Evolutionary conservation across 1,140 invertebrate genomes (phyloP).

Genomic region (Antheraea mylitta): DNA sequence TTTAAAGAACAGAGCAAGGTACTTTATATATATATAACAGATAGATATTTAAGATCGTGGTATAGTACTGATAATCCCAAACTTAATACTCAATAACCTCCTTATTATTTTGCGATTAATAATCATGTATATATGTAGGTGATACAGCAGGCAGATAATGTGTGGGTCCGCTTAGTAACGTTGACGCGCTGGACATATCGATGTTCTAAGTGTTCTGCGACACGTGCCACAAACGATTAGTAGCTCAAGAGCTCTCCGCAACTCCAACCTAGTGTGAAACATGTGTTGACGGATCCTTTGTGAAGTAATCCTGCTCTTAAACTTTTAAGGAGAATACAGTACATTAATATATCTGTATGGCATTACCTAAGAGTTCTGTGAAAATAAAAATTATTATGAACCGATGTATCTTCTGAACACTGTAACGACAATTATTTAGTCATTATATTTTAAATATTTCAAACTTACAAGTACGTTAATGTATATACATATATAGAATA

Average conservation of each 20-base stretch:
- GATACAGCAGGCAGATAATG: not conserved
- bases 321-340: not conserved
- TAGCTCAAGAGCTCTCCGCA: constrained; percentile 30
- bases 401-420: too few relatives aligned
- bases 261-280: constrained; percentile 8
- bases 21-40: too few relatives aligned
- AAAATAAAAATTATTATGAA: too few relatives aligned
- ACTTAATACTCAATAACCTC: not conserved
- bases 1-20: too few relatives aligned
- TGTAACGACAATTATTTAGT: too few relatives aligned
- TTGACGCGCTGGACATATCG: not conserved
- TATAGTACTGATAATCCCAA: too few relatives aligned
- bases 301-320: not conserved
- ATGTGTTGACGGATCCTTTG: not conserved
- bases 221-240: constrained; percentile 38
- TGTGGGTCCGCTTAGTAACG: constrained; percentile 5
- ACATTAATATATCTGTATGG: not conserved
- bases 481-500: too few relatives aligned
- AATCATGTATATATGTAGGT: not conserved
- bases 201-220: constrained; percentile 22
- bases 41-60: too few relatives aligned
- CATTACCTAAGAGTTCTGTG: too few relatives aligned
- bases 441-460: too few relatives aligned
- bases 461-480: too few relatives aligned
- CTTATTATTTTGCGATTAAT: not conserved